Evolutionary conservation across 2,888 invertebrate genomes (phyloP), one percentile per base, ranked within the genome.

Genomic region (Lithophane socia): DNA sequence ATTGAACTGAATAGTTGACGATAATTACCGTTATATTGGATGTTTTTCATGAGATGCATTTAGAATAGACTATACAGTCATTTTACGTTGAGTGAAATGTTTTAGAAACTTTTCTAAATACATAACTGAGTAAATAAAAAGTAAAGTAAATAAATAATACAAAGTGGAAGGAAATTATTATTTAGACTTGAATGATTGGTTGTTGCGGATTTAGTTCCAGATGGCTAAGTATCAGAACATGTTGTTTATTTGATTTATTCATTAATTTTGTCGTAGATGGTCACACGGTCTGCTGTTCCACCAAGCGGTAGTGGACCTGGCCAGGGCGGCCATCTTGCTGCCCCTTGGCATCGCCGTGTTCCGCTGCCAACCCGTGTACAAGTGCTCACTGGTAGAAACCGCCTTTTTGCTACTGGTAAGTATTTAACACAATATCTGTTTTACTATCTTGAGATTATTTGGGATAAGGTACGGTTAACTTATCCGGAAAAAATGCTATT

Each of bases 381-480:
- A 98, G 94, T 99, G 99, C 93, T 98, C 98, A 37, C 96, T 99
- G 83, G 98, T 99, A 68, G 99, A 99, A 94, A 99, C 98, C 10
- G 98, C 98, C 16, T 99, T 99, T 94, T 97, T 99, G 72, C 97
- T 99, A 84, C 96, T 99, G 91, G 98, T 97, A 89, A 93, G 88
- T 75, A 64, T 64, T 61, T 61, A 16, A 60, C 29, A 60, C 29
- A 37, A 37, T 37, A 16, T 29, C 16, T 60, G 16, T 60, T 60
- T 60, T 29, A 29, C 24, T 60, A 29, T 29, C 16, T 60, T 29
- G 29, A 8, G 29, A 60, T 29, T 29, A 60, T 0, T 24, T 7
- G 24, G 13, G 7, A 13, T 2, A 13, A 24, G 24, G 24, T 13
- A 58, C 24, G 7, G 58, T 13, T 56, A 58, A 58, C 13, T 58